A percentile compares a stretch with the other conserved stretches of the same genome.
Evolutionary conservation across 2,797 vertebrate genomes (phyloP).

Genomic region (Leuciscus waleckii): DNA sequence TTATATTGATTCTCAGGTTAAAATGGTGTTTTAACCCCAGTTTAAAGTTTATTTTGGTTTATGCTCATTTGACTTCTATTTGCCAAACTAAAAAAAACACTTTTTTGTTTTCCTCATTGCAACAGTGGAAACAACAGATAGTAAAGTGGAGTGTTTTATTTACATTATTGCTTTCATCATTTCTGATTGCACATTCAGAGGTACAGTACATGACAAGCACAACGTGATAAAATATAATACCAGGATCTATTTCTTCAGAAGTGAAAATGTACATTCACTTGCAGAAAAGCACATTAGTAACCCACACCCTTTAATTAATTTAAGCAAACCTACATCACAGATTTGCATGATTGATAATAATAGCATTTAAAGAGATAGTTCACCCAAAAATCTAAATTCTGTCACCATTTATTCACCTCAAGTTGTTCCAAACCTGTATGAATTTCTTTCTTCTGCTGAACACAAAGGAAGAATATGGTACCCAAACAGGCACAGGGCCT

Average conservation of each 20-base stretch:
- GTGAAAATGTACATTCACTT: slow-evolving; percentile 9
- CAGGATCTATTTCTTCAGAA: background rate
- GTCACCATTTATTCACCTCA: background rate
- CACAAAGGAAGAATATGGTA: background rate
- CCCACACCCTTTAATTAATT: background rate
- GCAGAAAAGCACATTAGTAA: background rate
- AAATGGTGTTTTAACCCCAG: background rate
- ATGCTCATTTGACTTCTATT: background rate
- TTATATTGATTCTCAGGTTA: slow-evolving; percentile 43
- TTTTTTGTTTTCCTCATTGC: background rate
- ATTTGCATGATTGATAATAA: background rate
- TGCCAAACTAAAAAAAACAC: background rate
- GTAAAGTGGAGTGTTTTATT: slow-evolving; percentile 26
- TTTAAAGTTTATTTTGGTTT: background rate
- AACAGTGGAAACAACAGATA: background rate
- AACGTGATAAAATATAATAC: background rate
- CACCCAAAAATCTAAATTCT: background rate
- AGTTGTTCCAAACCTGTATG: background rate
- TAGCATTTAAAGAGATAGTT: background rate
- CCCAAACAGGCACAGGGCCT: no score
- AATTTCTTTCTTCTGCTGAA: background rate
- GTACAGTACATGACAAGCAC: slow-evolving; percentile 5
- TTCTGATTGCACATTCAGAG: slow-evolving; percentile 15
- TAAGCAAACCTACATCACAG: background rate
- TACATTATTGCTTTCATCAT: slow-evolving; percentile 36